Evolutionary conservation across 2,113 vertebrate species (phyloP), one percentile per base, ranked within the genome.

Genomic region (Seriola quinqueradiata): DNA sequence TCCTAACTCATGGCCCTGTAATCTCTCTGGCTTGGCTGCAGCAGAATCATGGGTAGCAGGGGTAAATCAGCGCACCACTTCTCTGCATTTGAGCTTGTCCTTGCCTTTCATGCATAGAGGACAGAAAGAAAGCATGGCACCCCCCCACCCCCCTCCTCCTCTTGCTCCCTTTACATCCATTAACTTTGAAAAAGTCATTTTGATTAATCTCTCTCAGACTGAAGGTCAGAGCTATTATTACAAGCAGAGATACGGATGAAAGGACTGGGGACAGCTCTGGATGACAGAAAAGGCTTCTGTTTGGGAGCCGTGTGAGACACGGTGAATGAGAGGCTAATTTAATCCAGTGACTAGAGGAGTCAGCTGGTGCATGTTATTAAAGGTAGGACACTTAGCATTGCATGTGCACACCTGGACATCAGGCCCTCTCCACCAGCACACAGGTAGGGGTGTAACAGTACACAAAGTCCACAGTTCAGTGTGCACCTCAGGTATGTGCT

Each of bases 151-250:
- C 21, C 6, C 17, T 3, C 38, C 65, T 38, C 48, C 38, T 70
- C 28, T 81, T 87, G 77, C 83, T 90, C 72, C 83, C 70, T 92
- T 84, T 85, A 82, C 77, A 79, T 87, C 84, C 83, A 92, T 93
- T 93, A 91, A 90, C 92, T 91, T 87, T 80, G 68, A 72, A 79
- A 90, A 85, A 82, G 86, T 91, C 75, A 65, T 82, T 89, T 80
- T 90, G 86, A 92, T 92, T 68, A 66, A 92, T 92, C 90, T 84
- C 70, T 67, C 72, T 90, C 82, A 76, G 75, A 81, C 55, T 77
- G 83, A 92, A 89, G 87, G 87, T 91, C 91, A 91, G 80, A 79
- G 87, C 89, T 93, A 89, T 93, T 92, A 88, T 93, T 88, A 88
- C 70, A 77, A 75, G 72, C 69, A 42, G 52, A 89, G 83, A 87